Evolutionary conservation across 2,888 invertebrate genomes (phyloP).

Genomic region (Spodoptera littoralis): DNA sequence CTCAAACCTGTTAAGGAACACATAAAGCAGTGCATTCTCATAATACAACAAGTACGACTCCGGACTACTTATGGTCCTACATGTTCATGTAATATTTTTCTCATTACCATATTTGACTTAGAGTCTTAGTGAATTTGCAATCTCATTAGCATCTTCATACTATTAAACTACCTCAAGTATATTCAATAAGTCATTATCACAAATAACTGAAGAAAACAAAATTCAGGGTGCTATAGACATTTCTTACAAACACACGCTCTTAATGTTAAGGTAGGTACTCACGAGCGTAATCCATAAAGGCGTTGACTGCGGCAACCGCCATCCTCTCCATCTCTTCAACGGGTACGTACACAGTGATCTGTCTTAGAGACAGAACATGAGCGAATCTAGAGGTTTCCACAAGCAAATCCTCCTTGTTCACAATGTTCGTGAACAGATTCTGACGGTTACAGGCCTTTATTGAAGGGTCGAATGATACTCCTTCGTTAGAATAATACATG

Average conservation of each 20-base stretch:
- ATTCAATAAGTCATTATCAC: too few species aligned
- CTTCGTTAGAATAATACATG: conserved; percentile 91
- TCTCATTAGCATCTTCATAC: too few species aligned
- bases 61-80: too few species aligned
- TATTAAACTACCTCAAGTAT: too few species aligned
- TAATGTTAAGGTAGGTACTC: conserved; percentile 59
- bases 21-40: too few species aligned
- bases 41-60: too few species aligned
- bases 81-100: too few species aligned
- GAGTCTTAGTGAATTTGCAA: too few species aligned
- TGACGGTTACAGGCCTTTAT: conserved; percentile 90
- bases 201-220: background rate
- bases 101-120: too few species aligned
- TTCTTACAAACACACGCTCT: background rate
- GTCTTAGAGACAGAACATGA: conserved; percentile 78
- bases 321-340: conserved; percentile 83
- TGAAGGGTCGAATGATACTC: conserved; percentile 87
- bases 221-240: background rate
- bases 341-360: conserved; percentile 81
- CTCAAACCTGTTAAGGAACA: background rate
- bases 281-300: conserved; percentile 87
- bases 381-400: conserved; percentile 82
- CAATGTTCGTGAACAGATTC: conserved; percentile 77
- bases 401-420: conserved; percentile 75
- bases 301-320: conserved; percentile 80